Conservation (phyloP, 2,888 invertebrate genomes). For the Helobdella robusta region DNA sequence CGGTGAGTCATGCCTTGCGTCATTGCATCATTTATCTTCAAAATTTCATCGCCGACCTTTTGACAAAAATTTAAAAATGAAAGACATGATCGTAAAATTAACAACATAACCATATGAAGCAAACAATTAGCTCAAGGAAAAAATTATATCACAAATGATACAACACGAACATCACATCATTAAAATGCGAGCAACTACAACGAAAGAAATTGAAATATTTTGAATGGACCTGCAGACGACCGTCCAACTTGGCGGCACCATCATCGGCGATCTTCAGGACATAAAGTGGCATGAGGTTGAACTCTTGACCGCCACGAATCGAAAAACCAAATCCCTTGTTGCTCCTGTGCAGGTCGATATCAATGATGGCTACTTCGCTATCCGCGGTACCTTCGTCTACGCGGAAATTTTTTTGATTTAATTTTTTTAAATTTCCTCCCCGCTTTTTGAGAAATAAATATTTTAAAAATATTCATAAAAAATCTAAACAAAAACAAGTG, state of each 20-base stretch:
- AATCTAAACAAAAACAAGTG: no score
- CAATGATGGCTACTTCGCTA: slow-evolving; percentile 50
- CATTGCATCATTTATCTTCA: slow-evolving; percentile 62
- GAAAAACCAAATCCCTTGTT: slow-evolving; percentile 65
- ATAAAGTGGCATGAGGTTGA: slow-evolving; percentile 65
- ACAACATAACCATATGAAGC: no score
- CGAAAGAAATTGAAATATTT: not conserved
- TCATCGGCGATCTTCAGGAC: slow-evolving; percentile 63
- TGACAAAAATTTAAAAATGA: no score
- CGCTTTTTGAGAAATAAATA: no score
- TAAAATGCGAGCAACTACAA: not conserved
- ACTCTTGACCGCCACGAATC: slow-evolving; percentile 65
- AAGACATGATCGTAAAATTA: no score
- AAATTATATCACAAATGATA: not conserved
- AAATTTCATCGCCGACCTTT: slow-evolving; percentile 61
- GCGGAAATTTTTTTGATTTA: no score
- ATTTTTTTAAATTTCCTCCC: no score
- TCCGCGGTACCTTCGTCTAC: no score
- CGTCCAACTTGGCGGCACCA: slow-evolving; percentile 50
- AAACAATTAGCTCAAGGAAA: no score
- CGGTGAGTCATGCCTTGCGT: slow-evolving; percentile 65
- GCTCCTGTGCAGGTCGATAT: slow-evolving; percentile 60
- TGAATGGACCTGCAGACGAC: slow-evolving; percentile 42
- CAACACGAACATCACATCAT: not conserved
- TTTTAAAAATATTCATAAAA: no score